phyloP scores from a whole-genome alignment of 2,888 invertebrate genomes.

The Hedya salicella region DNA sequence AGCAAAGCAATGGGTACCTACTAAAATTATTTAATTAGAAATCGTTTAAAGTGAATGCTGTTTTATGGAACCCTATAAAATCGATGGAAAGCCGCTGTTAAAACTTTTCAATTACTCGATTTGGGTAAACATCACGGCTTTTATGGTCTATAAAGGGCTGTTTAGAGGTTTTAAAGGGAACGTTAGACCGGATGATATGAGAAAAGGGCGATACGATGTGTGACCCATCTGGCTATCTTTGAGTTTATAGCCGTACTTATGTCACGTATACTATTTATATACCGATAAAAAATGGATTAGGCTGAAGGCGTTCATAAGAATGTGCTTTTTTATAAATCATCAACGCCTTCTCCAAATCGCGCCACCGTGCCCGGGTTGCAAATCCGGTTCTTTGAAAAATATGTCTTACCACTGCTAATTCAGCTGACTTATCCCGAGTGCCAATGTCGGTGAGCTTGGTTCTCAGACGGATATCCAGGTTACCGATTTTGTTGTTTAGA shows the following conservation, averaged over 20 bases:
- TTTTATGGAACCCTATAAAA: slow-evolving; percentile 27
- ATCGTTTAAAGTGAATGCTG: neutral
- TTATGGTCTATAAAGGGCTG: slow-evolving; percentile 50
- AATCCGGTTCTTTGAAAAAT: too few relatives aligned
- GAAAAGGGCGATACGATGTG: neutral
- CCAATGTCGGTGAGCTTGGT: too few relatives aligned
- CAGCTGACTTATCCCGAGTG: too few relatives aligned
- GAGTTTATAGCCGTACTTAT: neutral
- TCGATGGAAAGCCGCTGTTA: slow-evolving; percentile 41
- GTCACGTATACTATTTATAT: neutral
- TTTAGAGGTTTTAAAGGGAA: slow-evolving; percentile 41
- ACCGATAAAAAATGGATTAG: neutral
- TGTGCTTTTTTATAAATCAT: too few relatives aligned
- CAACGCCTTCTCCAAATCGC: too few relatives aligned
- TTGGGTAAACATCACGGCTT: slow-evolving; percentile 50
- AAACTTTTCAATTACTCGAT: slow-evolving; percentile 48
- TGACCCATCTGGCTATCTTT: slow-evolving; percentile 1
- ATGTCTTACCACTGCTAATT: too few relatives aligned
- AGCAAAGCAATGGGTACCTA: too few relatives aligned
- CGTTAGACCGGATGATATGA: slow-evolving; percentile 4
- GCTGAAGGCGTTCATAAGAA: neutral
- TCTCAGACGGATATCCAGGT: too few relatives aligned
- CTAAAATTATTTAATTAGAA: neutral
- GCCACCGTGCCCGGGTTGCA: too few relatives aligned
- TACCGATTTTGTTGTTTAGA: too few relatives aligned